phyloP scores from a whole-genome alignment of 1,140 invertebrate species.

The Chelonus insularis region DNA sequence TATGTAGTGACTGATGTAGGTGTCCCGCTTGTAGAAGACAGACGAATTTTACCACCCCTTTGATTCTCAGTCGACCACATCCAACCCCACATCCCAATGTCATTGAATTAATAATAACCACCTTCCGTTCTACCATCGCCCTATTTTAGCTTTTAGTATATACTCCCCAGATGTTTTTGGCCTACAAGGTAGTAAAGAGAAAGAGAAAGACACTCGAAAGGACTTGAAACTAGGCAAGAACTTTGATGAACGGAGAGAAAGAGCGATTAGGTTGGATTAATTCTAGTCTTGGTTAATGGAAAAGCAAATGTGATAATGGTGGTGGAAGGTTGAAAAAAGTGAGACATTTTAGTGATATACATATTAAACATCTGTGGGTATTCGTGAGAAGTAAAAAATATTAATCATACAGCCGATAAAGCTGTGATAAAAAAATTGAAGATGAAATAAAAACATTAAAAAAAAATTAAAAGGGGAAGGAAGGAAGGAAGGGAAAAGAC shows the following conservation, averaged over 20 bases:
- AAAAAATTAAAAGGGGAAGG: not conserved
- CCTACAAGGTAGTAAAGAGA: not conserved
- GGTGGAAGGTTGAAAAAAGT: not conserved
- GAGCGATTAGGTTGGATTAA: slow-evolving; percentile 25
- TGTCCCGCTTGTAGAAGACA: not conserved
- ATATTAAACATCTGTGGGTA: too few species aligned
- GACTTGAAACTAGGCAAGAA: slow-evolving; percentile 18
- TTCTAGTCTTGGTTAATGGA: slow-evolving; percentile 16
- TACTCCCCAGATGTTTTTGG: slow-evolving; percentile 10
- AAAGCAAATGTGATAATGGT: not conserved
- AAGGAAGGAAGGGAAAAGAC: slow-evolving; percentile 4
- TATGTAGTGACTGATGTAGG: not conserved
- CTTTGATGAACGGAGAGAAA: slow-evolving; percentile 20
- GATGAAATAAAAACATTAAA: not conserved
- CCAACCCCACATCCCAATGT: slow-evolving; percentile 35
- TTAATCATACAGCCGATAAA: too few species aligned
- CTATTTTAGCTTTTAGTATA: not conserved
- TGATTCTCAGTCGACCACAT: not conserved
- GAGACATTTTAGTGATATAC: too few species aligned
- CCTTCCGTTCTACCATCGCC: slow-evolving; percentile 25
- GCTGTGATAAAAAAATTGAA: too few species aligned
- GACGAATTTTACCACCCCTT: not conserved
- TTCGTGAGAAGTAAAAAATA: too few species aligned
- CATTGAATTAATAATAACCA: slow-evolving; percentile 49
- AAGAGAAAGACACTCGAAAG: not conserved